Conservation (phyloP, 92 coral and sea anemone species). For the Palythoa grandiflora region DNA sequence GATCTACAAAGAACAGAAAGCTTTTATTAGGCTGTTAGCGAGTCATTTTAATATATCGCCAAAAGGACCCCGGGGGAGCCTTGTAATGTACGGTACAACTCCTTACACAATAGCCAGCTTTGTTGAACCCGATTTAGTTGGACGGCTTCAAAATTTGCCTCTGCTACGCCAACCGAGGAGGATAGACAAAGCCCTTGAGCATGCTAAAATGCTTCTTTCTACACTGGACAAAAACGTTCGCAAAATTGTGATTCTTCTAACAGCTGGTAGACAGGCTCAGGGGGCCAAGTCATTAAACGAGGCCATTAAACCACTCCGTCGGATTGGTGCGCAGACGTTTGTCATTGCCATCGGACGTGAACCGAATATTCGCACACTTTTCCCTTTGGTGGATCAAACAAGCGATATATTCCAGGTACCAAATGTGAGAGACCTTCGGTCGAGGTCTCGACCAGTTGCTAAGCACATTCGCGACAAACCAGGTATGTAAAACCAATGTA, state of each 20-base stretch:
- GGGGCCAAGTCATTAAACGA: conserved; percentile 56
- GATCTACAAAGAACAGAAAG: neutral
- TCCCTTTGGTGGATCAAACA: conserved; percentile 41
- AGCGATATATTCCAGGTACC: conserved; percentile 59
- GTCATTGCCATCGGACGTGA: conserved; percentile 77
- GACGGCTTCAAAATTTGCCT: neutral
- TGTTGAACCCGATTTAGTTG: conserved; percentile 14
- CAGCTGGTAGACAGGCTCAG: conserved; percentile 75
- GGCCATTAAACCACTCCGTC: conserved; percentile 62
- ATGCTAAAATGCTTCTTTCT: conserved; percentile 43
- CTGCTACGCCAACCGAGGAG: conserved; percentile 47
- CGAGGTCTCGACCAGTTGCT: conserved; percentile 6
- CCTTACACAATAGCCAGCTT: conserved; percentile 25
- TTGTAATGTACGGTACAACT: conserved; percentile 30
- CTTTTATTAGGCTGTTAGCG: conserved; percentile 15
- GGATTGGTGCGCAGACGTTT: conserved; percentile 61
- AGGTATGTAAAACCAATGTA: conserved; percentile 8
- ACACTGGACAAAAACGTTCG: conserved; percentile 66
- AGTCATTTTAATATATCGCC: conserved; percentile 29
- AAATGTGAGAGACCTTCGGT: conserved; percentile 12
- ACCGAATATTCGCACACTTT: conserved; percentile 53
- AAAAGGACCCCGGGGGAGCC: conserved; percentile 32
- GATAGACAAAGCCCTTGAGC: conserved; percentile 66
- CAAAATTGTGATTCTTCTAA: conserved; percentile 68
- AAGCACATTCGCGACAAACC: conserved; percentile 43